Evolutionary conservation across 2,888 invertebrate species (phyloP), one percentile per base, ranked within the genome.

Genomic region (Ornithoptera priamus): DNA sequence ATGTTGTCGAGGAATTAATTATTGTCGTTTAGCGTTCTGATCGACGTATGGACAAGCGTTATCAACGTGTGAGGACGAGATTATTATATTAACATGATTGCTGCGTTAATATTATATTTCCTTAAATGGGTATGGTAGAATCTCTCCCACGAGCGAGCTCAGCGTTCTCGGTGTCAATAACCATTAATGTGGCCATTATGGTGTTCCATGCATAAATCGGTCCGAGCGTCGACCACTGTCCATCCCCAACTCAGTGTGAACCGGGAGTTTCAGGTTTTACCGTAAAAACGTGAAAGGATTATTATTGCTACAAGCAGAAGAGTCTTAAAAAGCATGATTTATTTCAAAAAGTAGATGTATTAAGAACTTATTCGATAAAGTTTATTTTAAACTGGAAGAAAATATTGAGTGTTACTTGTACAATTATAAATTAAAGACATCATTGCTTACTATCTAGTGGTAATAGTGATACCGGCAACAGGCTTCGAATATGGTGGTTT

Each of bases 151-250:
- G 82, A 76, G 79, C 75, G 78, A 79, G 80, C 78, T 73, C 80
- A 75, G 77, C 81, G 78, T 77, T 81, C 75, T 75, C 80, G 85
- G 89, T 89, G 90, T 91, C 89, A 88, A 87, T 89, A 89, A 89
- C 87, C 89, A 89, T 89, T 89, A 88, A 89, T 88, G 83, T 75
- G 85, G 79, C 86, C 81, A 90, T 90, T 89, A 90, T 82, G 81
- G 81, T 81, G 79, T 81, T 77, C 77, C 82, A 80, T 84, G 85
- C 84, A 88, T 90, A 89, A 90, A 89, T 89, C 86, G 85, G 83
- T 85, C 77, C 82, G 75, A 80, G 83, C 78, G 73, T 72, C 85
- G 86, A 86, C 86, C 88, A 85, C 71, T 74, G 70, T 56, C 70
- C 18, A 74, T 73, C 70, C 67, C 69, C 69, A 71, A 65, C 57